phyloP scores from a whole-genome alignment of 2,113 vertebrate genomes.

The Mobula hypostoma region DNA sequence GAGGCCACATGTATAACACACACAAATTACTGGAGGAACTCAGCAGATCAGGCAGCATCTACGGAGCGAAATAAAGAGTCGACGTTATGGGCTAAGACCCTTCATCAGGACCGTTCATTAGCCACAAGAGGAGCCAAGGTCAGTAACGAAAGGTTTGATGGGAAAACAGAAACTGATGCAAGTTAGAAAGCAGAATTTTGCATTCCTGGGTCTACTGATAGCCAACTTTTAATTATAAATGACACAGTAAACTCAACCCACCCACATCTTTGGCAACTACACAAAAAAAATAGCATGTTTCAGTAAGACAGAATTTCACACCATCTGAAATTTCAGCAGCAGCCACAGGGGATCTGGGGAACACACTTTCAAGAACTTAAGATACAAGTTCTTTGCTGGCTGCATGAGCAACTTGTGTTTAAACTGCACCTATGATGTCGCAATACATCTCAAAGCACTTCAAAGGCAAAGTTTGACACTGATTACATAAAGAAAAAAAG shows the following conservation, averaged over 20 bases:
- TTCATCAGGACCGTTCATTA: too few species aligned
- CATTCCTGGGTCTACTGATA: neutral
- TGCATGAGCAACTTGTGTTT: neutral
- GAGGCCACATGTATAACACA: neutral
- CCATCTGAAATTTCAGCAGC: neutral
- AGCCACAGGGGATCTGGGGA: conserved; percentile 19
- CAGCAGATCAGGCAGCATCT: too few species aligned
- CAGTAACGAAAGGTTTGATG: neutral
- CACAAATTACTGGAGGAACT: too few species aligned
- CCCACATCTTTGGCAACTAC: conserved; percentile 22
- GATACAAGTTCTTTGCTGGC: neutral
- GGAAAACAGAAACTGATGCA: neutral
- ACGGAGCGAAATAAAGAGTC: too few species aligned
- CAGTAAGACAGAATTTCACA: neutral
- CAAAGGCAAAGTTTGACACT: too few species aligned
- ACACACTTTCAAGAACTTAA: conserved; percentile 9
- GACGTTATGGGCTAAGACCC: too few species aligned
- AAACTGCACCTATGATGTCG: too few species aligned
- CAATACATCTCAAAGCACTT: too few species aligned
- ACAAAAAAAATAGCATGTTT: conserved; percentile 7
- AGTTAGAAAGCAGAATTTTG: neutral
- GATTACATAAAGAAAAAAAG: too few species aligned
- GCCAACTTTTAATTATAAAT: conserved; percentile 22
- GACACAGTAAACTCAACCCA: conserved; percentile 9
- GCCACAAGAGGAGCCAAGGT: neutral